Evolutionary conservation across 2,113 vertebrate species (phyloP), one percentile per base, ranked within the genome.

Genomic region (Hippotragus niger): DNA sequence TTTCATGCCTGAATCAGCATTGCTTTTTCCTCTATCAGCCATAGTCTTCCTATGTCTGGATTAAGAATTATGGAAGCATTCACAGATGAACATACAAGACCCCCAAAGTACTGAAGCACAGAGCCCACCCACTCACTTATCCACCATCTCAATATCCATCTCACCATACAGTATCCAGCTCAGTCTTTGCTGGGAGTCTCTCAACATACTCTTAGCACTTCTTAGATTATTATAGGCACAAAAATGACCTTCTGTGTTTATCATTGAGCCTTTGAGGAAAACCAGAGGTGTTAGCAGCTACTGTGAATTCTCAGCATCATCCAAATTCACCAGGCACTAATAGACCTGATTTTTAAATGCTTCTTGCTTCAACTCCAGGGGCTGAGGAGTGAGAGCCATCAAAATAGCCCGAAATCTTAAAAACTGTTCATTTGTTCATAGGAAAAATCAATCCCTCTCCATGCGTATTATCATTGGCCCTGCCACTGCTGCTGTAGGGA

Each of bases 401-500:
- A 90, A 96, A 98, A 97, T 95, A 98, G 93, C 93, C 80, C 52
- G 43, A 90, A 80, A 93, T 94, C 50, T 98, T 97, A 97, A 85
- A 97, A 98, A 52, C 21, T 53, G 29, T 81, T 96, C 27, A 93
- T 94, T 97, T 96, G 94, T 96, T 95, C 17, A 12, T 62, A 96
- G 91, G 43, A 80, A 98, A 98, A 97, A 97, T 98, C 94, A 92
- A 81, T 98, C 92, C 97, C 12, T 81, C 53, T 93, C 33, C 1
- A 21, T 81, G n/a, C 16, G 27, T 98, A 57, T 76, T 85, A 93
- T 96, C 52, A 74, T 62, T 98, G 97, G 33, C 52, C 86, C 43
- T 31, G 95, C 92, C 74, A 50, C 90, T 90, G 95, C 85, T 96
- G 57, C 97, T 84, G 53, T 50, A 97, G 95, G 60, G 90, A 84